Base-by-base conservation (phyloP, 1,140 invertebrate species). In the Drosophila tani region DNA sequence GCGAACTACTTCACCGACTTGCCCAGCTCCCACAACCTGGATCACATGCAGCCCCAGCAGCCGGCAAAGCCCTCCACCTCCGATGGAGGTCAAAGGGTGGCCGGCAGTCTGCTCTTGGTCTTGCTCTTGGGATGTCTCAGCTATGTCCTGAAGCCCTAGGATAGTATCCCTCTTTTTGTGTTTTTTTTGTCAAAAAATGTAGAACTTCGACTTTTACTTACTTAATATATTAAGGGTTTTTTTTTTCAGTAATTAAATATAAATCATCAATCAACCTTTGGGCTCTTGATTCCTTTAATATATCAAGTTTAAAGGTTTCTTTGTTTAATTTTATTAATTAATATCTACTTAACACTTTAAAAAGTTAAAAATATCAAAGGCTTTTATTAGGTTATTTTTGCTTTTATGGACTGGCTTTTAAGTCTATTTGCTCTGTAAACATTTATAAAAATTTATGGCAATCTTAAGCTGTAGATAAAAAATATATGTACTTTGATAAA, bases 1-100 rank as follows among this genome's bases (percentile, higher is more conserved):
- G 84, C 84, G 14, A 92, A 92, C 19, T 92, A 92, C 27, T 92
- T 55, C 17, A 86, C 70, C 1, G 21, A 73, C 1, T 8, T 79
- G 53, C 47, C 69, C 6, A 81, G 63, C 51, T 70, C 1, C 2
- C 85, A 92, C 41, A 91, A 91, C 29, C 43, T 92, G 35, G 43
- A 92, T 59, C 75, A 90, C 21, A 24, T 88, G 41, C 85, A 90
- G 17, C 75, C 75, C 1, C 21, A 4, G 7, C 21, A 4, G 7
- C 43, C 4, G 17, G 24, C 5, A 17, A 5, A 8, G n/a, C 32
- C 45, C 14, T n/a, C 35, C 9, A 59, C 19, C 9, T 8, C 53
- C 9, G 35, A 12, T 17, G 24, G 29, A 24, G 35, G 14, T 2
- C 53, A 35, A 0, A 6, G 19, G 14, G 19, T 56, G 35, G 8